phyloP scores from a whole-genome alignment of 1,140 invertebrate genomes.

The Panagrolaimus sp. region DNA sequence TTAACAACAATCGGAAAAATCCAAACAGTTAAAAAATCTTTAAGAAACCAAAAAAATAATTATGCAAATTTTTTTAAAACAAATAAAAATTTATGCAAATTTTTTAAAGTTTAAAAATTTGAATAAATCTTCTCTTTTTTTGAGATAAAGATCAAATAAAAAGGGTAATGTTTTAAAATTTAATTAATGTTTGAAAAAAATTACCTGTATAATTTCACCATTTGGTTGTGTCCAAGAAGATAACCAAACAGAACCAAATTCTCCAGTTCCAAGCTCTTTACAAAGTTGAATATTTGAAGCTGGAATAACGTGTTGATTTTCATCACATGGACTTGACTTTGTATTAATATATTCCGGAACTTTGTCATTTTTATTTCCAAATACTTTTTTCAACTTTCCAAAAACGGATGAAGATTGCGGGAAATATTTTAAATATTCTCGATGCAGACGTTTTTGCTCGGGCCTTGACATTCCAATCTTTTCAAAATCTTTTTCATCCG shows the following conservation, averaged over 20 bases:
- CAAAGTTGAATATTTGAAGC: conserved; percentile 84
- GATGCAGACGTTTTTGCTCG: conserved; percentile 83
- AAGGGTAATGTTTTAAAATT: too few species aligned
- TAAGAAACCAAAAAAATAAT: too few species aligned
- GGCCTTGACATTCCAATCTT: conserved; percentile 89
- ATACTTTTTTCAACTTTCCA: conserved; percentile 69
- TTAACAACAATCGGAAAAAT: too few species aligned
- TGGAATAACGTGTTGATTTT: conserved; percentile 82
- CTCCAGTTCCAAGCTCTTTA: conserved; percentile 86
- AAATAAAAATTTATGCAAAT: too few species aligned
- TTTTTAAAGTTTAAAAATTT: too few species aligned
- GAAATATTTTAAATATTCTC: conserved; percentile 81
- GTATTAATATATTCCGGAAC: conserved; percentile 60
- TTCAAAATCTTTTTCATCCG: conserved; percentile 80
- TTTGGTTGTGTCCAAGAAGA: conserved; percentile 53
- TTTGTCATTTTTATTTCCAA: conserved; percentile 45
- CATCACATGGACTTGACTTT: conserved; percentile 57
- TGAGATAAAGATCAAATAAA: too few species aligned
- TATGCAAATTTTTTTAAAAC: too few species aligned
- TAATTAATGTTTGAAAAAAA: conserved; percentile 47
- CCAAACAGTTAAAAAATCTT: too few species aligned
- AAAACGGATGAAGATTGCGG: conserved; percentile 71
- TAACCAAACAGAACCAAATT: conserved; percentile 71
- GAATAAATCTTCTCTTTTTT: too few species aligned
- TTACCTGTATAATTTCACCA: conserved; percentile 71